phyloP scores from a whole-genome alignment of 35 echinoderm and acorn worm species.

The Ptychodera flava region DNA sequence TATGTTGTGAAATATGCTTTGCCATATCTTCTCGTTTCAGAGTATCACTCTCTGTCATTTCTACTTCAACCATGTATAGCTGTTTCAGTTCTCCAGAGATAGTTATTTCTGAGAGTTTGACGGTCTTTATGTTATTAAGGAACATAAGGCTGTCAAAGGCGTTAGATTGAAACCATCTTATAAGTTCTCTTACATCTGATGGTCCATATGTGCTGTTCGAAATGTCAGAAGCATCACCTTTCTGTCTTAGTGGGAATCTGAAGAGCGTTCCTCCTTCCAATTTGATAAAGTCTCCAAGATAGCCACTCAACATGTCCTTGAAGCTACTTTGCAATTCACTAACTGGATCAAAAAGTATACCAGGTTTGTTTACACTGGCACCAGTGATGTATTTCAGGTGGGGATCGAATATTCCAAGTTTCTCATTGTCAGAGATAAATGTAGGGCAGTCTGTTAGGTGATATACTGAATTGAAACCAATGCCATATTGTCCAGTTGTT shows the following conservation, averaged over 20 bases:
- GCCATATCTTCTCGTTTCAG: background rate
- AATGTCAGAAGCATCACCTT: background rate
- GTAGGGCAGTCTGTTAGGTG: conserved; percentile 75
- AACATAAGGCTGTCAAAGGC: background rate
- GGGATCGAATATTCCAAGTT: conserved; percentile 35
- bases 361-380: conserved; percentile 10
- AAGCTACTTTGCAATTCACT: background rate
- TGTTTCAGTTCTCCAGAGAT: background rate
- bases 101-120: background rate
- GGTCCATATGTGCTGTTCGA: background rate
- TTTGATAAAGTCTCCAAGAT: background rate
- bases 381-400: conserved; percentile 10
- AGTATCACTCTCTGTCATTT: conserved; percentile 7
- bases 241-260: background rate
- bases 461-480: conserved; percentile 84
- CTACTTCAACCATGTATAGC: conserved; percentile 3
- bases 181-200: background rate
- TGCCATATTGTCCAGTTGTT: conserved; percentile 62
- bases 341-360: background rate
- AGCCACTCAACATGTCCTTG: background rate
- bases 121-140: background rate
- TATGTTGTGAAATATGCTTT: background rate
- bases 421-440: conserved; percentile 42
- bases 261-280: background rate
- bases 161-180: background rate